These are phyloP conservation scores for Dascillus cervinus DNA, from an alignment of 2,888 invertebrate genomes.

Conservation along the genomic window DNA sequence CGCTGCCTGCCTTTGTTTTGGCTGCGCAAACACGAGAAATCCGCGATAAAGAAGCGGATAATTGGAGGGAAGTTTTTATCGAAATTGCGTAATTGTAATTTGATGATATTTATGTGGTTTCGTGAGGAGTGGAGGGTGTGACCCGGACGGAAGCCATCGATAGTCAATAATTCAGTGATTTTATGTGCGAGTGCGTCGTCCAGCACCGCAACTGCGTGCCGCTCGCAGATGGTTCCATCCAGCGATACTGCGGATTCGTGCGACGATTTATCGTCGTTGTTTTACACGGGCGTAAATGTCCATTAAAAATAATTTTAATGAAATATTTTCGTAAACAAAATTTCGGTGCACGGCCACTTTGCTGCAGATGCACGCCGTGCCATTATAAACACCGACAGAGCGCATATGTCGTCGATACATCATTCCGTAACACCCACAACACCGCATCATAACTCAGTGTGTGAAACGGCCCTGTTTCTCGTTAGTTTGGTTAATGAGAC, in stretches of 20 bases:
- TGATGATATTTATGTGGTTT: too few relatives aligned
- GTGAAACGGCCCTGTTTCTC: conserved; percentile 12
- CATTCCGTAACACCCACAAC: conserved; percentile 11
- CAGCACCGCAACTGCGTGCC: conserved; percentile 29
- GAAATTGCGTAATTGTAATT: too few relatives aligned
- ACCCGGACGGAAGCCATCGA: conserved; percentile 41
- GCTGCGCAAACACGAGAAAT: too few relatives aligned
- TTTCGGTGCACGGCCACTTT: conserved; percentile 6
- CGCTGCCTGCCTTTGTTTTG: too few relatives aligned
- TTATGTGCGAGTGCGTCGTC: conserved; percentile 26
- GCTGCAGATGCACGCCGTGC: conserved; percentile 8
- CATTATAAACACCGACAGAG: conserved; percentile 5
- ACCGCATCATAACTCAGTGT: conserved; percentile 10
- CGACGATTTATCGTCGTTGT: conserved; percentile 28
- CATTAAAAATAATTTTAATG: conserved; percentile 9
- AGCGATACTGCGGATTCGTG: conserved; percentile 18
- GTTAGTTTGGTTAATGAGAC: conserved; percentile 15
- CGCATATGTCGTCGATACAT: conserved; percentile 13
- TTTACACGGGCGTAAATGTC: conserved; percentile 20
- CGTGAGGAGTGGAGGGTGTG: conserved; percentile 34
- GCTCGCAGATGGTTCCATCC: conserved; percentile 32
- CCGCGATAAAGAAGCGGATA: too few relatives aligned
- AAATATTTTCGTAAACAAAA: conserved; percentile 6
- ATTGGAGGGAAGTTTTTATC: too few relatives aligned
- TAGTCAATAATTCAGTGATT: conserved; percentile 37